Evolutionary conservation across 2,113 vertebrate genomes (phyloP), one percentile per base, ranked within the genome.

Genomic region (Chionis minor): DNA sequence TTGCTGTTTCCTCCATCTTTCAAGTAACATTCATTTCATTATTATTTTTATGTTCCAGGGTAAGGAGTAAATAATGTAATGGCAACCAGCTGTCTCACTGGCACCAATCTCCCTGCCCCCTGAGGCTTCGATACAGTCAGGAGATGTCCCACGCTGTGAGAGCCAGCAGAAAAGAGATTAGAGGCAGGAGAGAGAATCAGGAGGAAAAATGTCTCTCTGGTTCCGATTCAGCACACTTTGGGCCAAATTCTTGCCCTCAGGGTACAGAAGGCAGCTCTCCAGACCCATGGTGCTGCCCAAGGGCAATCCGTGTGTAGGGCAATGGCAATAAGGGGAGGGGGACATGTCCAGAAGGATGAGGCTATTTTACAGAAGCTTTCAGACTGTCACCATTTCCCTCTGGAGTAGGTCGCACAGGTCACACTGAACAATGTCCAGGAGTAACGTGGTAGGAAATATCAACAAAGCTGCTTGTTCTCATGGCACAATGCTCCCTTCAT

Each of bases 1-100:
- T 95, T 89, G 84, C 70, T 80, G 58, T 59, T 94, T 82, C 90
- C 63, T 91, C 38, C 30, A 33, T 78, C 88, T 94, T 92, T 86
- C 44, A 92, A 95, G 38, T 85, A 91, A 67, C 63, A 91, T 91
- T 70, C 28, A 87, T 66, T 93, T 72, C 32, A 75, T 97, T 92
- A 95, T 93, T 94, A 96, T 73, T 93, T 94, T 95, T 80, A 26
- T 93, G 75, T 96, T 93, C 86, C 75, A 78, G 82, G 45, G 12
- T 66, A 83, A 96, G 63, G 71, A 95, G 88, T 86, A 96, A 96
- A 96, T 96, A 96, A 95, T 88, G 79, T 59, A 96, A 94, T 90
- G 75, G 93, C 89, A 96, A 86, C 87, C 91, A 88, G 81, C 92
- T 95, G 89, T 90, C 86, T 94, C 42, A 12, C 78, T 90, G 92